Percentiles rank a stretch among this genome's conserved stretches.
Conservation (phyloP, 2,113 vertebrate species). For the Rhegmatorhina hoffmannsi region DNA sequence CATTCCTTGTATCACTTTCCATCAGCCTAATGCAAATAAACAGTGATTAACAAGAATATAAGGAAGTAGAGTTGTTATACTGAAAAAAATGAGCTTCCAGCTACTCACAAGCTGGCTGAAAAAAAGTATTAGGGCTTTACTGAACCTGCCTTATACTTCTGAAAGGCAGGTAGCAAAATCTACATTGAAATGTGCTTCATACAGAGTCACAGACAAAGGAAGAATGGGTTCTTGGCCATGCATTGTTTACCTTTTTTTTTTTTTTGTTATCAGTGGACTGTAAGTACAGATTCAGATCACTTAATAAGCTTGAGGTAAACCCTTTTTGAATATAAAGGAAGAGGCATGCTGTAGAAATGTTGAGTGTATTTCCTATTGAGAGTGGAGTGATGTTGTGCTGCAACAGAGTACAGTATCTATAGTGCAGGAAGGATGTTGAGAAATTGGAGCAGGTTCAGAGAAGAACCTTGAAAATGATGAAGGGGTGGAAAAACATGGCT, state of each 20-base stretch:
- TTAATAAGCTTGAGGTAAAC: neutral
- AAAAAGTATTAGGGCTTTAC: neutral
- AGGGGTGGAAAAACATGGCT: neutral
- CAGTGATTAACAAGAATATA: neutral
- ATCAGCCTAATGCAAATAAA: neutral
- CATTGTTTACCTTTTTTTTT: neutral
- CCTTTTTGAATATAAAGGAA: neutral
- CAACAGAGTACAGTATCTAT: neutral
- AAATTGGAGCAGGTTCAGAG: neutral
- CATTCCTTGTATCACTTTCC: neutral
- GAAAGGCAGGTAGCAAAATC: neutral
- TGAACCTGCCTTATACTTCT: neutral
- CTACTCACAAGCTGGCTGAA: neutral
- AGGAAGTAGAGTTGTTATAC: neutral
- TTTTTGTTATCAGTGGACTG: neutral
- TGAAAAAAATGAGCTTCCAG: neutral
- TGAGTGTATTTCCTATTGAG: neutral
- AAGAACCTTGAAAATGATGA: neutral
- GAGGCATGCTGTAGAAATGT: neutral
- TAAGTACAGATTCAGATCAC: neutral
- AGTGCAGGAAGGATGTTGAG: neutral
- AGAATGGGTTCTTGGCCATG: neutral
- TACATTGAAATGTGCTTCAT: neutral
- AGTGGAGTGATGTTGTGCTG: neutral
- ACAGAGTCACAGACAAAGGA: accelerated